phyloP scores from a whole-genome alignment of 2,888 invertebrate species.

The Andrena camellia region DNA sequence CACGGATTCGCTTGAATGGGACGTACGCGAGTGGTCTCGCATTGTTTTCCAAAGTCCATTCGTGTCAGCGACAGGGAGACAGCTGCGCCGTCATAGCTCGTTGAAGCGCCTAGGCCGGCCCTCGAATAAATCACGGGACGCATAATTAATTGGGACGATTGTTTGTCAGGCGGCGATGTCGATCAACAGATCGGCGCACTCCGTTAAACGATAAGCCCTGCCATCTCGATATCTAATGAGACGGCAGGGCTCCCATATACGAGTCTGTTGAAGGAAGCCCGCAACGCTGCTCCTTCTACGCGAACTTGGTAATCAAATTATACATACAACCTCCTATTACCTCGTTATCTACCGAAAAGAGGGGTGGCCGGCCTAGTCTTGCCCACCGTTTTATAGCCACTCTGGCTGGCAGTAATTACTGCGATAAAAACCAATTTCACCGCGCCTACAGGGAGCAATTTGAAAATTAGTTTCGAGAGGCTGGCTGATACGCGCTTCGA shows the following conservation, averaged over 20 bases:
- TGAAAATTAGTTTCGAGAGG: conserved; percentile 29
- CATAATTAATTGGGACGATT: conserved; percentile 76
- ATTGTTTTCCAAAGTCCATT: conserved; percentile 57
- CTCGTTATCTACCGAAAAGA: conserved; percentile 11
- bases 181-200: conserved; percentile 59
- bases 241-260: no score
- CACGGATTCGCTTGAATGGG: background rate
- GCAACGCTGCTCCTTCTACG: background rate
- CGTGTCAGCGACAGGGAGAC: conserved; percentile 50
- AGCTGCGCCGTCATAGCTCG: conserved; percentile 55
- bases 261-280: background rate
- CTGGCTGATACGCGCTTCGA: background rate
- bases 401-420: conserved; percentile 10
- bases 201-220: conserved; percentile 39
- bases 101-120: conserved; percentile 53
- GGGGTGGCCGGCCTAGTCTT: background rate
- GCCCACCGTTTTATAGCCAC: conserved; percentile 1
- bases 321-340: background rate
- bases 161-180: conserved; percentile 71
- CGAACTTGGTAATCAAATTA: background rate
- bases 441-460: conserved; percentile 1
- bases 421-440: conserved; percentile 26
- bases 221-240: conserved; percentile 17
- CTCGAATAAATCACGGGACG: conserved; percentile 73
- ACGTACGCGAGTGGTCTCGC: conserved; percentile 12